Evolutionary conservation across 64 coral and sea anemone genomes (phyloP).

Genomic region (Dendrophyllia cribrosa): DNA sequence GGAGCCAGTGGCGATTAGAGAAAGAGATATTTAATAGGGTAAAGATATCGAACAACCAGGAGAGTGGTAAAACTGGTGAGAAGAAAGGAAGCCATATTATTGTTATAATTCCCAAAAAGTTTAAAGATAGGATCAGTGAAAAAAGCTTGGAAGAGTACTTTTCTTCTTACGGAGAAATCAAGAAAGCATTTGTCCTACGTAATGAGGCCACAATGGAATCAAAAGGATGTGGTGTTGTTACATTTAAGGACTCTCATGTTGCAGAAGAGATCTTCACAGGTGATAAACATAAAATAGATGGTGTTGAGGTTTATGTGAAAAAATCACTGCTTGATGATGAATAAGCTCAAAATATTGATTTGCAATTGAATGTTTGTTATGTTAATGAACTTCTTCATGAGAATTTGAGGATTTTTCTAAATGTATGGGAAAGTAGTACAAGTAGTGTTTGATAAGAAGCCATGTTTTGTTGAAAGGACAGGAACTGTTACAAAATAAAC

Average conservation of each 20-base stretch:
- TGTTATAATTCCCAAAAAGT: neutral
- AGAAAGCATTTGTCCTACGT: neutral
- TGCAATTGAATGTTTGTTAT: neutral
- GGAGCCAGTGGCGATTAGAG: neutral
- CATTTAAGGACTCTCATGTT: constrained; percentile 4
- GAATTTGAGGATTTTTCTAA: too few species aligned
- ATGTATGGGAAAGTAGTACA: too few species aligned
- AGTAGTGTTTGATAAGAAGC: too few species aligned
- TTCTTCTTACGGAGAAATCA: constrained; percentile 26
- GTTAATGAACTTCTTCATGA: too few species aligned
- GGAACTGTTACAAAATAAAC: too few species aligned
- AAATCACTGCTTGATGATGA: neutral
- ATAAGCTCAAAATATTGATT: neutral
- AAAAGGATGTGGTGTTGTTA: neutral
- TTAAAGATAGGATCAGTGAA: neutral
- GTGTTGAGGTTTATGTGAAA: neutral
- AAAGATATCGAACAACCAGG: neutral
- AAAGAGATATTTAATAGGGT: neutral
- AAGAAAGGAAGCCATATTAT: neutral
- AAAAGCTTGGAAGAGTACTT: neutral
- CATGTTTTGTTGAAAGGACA: too few species aligned
- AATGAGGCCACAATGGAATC: neutral
- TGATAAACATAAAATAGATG: neutral
- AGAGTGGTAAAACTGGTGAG: neutral
- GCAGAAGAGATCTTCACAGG: neutral